Base-by-base conservation (phyloP, 2,888 invertebrate species). In the Alviniconcha strummeri region DNA sequence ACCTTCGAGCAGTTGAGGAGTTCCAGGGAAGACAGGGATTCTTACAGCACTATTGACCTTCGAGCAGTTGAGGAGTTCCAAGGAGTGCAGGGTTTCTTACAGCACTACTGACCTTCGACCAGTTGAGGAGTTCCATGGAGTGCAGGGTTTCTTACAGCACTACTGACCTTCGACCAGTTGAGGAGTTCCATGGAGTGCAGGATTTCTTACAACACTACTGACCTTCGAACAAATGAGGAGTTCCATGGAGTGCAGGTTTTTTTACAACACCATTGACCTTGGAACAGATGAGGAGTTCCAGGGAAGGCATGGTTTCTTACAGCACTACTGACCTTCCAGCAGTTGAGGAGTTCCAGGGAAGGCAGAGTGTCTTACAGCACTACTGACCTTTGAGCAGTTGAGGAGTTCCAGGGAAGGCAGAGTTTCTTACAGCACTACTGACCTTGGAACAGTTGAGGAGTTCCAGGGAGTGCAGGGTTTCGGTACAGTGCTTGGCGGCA, bases 231-330 rank as follows among this genome's bases (percentile, higher is more conserved):
- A 95, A 93, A 97, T 97, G 9, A 97, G 95, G n/a, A 97, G 91
- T 84, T 95, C 95, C 55, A 97, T 93, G 4, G 77, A 56, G 13
- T 15, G 60, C 60, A 77, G 60, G 11, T n/a, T n/a, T 4, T 19
- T 19, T 57, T 57, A 36, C 57, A 56, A 7, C 74, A n/a, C 3
- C 13, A n/a, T 52, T 8, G 15, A 80, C 94, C 89, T 95, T 96
- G 0, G 97, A 97, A 5, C 96, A 95, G 93, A 97, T 97, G 9
- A 97, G 95, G n/a, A 97, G 91, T 84, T 95, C 95, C 55, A 97
- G 94, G 3, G 95, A 95, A 36, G 94, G 93, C 89, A 97, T 94
- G 7, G 95, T 95, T 95, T 94, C 83, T 95, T 95, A 89, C 96
- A 96, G 77, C 95, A 60, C 9, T n/a, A 72, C 72, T 36, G 9